phyloP scores from a whole-genome alignment of 2,888 invertebrate species.

The Callosobruchus maculatus region DNA sequence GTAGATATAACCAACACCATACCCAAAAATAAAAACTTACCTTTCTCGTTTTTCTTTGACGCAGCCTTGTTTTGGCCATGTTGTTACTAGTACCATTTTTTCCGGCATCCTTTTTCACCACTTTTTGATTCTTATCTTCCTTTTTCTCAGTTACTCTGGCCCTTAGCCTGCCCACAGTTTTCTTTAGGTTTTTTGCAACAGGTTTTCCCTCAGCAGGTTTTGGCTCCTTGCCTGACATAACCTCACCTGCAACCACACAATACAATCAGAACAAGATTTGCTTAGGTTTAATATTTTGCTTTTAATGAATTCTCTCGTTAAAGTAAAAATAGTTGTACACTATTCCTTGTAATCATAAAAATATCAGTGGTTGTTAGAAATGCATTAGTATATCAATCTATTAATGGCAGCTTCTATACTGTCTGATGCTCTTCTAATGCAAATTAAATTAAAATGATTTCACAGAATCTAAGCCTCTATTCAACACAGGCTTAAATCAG shows the following conservation, averaged over 20 bases:
- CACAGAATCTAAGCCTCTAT: too few species aligned
- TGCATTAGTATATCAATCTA: too few species aligned
- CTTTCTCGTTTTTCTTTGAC: conserved; percentile 32
- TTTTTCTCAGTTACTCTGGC: conserved; percentile 47
- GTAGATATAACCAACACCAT: neutral
- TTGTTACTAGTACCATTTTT: conserved; percentile 47
- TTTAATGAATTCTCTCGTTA: too few species aligned
- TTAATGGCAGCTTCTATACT: too few species aligned
- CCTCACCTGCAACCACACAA: conserved; percentile 4
- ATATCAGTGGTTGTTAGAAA: too few species aligned
- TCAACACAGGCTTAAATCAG: too few species aligned
- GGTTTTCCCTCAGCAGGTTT: conserved; percentile 1
- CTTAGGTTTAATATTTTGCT: too few species aligned
- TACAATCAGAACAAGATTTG: too few species aligned
- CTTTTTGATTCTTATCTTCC: conserved; percentile 17
- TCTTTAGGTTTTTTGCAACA: conserved; percentile 12
- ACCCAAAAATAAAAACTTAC: conserved; percentile 23
- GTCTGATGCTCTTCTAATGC: too few species aligned
- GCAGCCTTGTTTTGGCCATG: conserved; percentile 19
- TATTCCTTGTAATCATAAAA: too few species aligned
- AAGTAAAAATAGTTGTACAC: too few species aligned
- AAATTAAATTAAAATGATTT: too few species aligned
- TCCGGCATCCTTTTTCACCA: conserved; percentile 20
- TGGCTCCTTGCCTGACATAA: conserved; percentile 1
- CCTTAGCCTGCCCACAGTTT: conserved; percentile 39